Percentiles rank a stretch among this genome's conserved stretches.
These are phyloP conservation scores for Drosophila falleni DNA, from an alignment of 2,888 invertebrate genomes.

Conservation along the genomic window DNA sequence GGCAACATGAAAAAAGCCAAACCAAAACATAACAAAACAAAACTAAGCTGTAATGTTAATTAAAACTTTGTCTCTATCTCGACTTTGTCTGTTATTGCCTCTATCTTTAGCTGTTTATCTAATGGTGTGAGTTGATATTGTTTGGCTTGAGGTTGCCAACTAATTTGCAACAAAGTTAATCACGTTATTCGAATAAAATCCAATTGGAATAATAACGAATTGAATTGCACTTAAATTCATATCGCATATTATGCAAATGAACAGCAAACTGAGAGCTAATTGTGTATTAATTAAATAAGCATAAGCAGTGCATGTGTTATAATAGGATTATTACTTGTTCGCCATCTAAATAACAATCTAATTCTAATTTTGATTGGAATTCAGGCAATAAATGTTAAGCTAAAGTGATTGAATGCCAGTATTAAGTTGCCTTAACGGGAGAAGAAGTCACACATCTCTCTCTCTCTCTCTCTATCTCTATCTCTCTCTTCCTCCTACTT, in stretches of 20 bases:
- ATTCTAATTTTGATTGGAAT: slow-evolving; percentile 38
- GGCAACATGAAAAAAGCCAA: neutral
- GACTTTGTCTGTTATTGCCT: neutral
- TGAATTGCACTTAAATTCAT: slow-evolving; percentile 49
- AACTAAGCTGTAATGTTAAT: slow-evolving; percentile 69
- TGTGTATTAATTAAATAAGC: slow-evolving; percentile 72
- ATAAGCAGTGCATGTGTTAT: slow-evolving; percentile 54
- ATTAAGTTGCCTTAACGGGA: slow-evolving; percentile 27
- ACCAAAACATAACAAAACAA: slow-evolving; percentile 4
- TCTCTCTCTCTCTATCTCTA: neutral
- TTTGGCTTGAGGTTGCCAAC: slow-evolving; percentile 46
- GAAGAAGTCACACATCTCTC: slow-evolving; percentile 1
- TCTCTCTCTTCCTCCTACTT: neutral
- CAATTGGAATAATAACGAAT: slow-evolving; percentile 47
- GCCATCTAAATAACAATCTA: slow-evolving; percentile 19
- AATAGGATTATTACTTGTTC: slow-evolving; percentile 46
- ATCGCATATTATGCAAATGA: slow-evolving; percentile 72
- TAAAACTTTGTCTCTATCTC: slow-evolving; percentile 60
- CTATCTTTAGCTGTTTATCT: slow-evolving; percentile 44
- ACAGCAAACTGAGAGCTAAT: slow-evolving; percentile 61
- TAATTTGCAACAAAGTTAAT: slow-evolving; percentile 71
- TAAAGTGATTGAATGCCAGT: slow-evolving; percentile 33
- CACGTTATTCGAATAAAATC: slow-evolving; percentile 63
- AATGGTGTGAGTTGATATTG: slow-evolving; percentile 3
- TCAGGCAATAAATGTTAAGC: slow-evolving; percentile 57